A percentile compares a stretch with the other conserved stretches of the same genome.
phyloP scores from a whole-genome alignment of 2,888 invertebrate genomes.

The Tenodera sinensis region DNA sequence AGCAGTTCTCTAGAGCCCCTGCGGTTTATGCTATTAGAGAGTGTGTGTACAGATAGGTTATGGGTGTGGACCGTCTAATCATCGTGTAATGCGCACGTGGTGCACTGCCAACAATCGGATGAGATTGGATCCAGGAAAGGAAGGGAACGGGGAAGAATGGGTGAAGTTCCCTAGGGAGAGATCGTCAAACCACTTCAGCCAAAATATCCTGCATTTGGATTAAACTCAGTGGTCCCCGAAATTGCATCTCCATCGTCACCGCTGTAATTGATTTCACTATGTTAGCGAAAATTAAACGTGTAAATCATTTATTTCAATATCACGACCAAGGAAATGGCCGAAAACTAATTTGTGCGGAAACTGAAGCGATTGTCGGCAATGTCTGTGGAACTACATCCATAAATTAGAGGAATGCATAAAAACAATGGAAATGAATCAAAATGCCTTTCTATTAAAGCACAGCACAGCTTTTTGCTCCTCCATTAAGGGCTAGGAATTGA shows the following conservation, averaged over 20 bases:
- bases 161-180: background rate
- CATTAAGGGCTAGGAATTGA: background rate
- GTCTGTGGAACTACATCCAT: background rate
- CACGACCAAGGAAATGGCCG: background rate
- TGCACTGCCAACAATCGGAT: background rate
- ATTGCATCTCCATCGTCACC: background rate
- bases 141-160: background rate
- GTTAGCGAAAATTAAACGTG: background rate
- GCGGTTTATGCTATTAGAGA: background rate
- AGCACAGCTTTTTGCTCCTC: background rate
- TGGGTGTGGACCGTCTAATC: background rate
- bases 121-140: background rate
- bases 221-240: background rate
- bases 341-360: background rate
- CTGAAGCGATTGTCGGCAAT: background rate
- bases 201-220: background rate
- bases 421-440: background rate
- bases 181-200: background rate
- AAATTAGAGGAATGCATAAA: background rate
- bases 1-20: background rate
- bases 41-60: background rate
- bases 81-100: background rate
- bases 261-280: background rate
- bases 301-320: background rate
- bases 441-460: background rate